These are phyloP conservation scores for Canis aureus DNA, from an alignment of 2,113 vertebrate genomes.

Conservation along the genomic window DNA sequence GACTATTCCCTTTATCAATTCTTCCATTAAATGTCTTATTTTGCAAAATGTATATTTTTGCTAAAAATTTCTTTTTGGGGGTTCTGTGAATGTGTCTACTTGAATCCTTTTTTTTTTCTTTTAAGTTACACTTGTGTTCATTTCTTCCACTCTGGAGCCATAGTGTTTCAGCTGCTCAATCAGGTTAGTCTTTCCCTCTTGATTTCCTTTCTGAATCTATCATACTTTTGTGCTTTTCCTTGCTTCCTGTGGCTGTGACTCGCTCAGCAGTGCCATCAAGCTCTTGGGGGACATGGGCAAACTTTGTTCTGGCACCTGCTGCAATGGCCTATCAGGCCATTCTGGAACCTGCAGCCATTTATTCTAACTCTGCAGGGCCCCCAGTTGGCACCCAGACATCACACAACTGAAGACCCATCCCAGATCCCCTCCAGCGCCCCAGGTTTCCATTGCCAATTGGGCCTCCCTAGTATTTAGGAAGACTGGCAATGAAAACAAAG, in stretches of 20 bases:
- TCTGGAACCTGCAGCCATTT: not conserved
- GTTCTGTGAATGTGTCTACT: not conserved
- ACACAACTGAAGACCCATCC: not conserved
- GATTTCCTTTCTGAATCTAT: not conserved
- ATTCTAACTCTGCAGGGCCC: not conserved
- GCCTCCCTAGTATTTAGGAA: not conserved
- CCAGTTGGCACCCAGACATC: not conserved
- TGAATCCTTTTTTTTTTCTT: not conserved
- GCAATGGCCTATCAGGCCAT: not conserved
- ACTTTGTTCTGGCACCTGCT: fast-evolving
- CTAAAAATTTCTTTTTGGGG: not conserved
- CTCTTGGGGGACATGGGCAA: no score
- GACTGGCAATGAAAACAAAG: not conserved
- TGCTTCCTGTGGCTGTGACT: not conserved
- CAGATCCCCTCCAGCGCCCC: not conserved
- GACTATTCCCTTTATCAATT: not conserved
- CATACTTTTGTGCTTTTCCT: not conserved
- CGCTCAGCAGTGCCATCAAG: not conserved
- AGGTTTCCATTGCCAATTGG: not conserved
- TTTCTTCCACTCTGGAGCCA: not conserved
- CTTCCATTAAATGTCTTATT: not conserved
- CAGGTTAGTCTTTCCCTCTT: not conserved
- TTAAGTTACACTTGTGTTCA: not conserved
- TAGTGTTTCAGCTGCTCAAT: fast-evolving
- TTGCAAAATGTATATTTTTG: not conserved